phyloP scores from a whole-genome alignment of 2,888 invertebrate species.

The Eupithecia tripunctaria region DNA sequence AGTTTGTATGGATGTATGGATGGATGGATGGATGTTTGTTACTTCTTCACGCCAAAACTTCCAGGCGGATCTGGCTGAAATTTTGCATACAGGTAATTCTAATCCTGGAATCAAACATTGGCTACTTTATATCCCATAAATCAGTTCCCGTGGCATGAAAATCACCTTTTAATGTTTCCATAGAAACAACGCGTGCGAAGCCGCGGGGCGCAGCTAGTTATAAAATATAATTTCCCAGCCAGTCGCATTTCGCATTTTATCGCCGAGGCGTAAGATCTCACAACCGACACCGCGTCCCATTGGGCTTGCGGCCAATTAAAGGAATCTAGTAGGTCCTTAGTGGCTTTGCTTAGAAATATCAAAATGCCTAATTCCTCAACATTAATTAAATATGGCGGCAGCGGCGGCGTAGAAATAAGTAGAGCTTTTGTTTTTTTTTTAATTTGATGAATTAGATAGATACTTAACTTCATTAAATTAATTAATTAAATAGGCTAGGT shows the following conservation, averaged over 20 bases:
- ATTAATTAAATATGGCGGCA: background rate
- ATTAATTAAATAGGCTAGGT: background rate
- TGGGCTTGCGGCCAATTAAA: conserved; percentile 10
- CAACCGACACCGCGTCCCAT: conserved; percentile 8
- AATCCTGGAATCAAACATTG: too few relatives aligned
- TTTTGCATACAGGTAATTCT: too few relatives aligned
- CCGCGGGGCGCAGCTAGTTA: too few relatives aligned
- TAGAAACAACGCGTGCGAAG: too few relatives aligned
- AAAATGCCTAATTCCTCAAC: background rate
- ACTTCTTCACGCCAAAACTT: too few relatives aligned
- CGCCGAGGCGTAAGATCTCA: background rate
- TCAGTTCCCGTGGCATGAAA: too few relatives aligned
- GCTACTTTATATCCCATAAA: too few relatives aligned
- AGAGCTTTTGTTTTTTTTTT: background rate
- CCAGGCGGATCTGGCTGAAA: too few relatives aligned
- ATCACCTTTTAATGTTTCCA: too few relatives aligned
- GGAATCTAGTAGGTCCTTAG: background rate
- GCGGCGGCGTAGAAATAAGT: background rate
- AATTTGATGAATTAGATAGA: too few relatives aligned
- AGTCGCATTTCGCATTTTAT: background rate
- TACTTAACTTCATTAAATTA: background rate
- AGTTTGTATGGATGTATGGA: too few relatives aligned
- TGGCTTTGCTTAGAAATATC: conserved; percentile 1
- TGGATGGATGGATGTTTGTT: too few relatives aligned
- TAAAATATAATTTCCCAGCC: background rate